These are phyloP conservation scores for Byasa hedistus DNA, from an alignment of 2,888 invertebrate genomes.

Conservation along the genomic window DNA sequence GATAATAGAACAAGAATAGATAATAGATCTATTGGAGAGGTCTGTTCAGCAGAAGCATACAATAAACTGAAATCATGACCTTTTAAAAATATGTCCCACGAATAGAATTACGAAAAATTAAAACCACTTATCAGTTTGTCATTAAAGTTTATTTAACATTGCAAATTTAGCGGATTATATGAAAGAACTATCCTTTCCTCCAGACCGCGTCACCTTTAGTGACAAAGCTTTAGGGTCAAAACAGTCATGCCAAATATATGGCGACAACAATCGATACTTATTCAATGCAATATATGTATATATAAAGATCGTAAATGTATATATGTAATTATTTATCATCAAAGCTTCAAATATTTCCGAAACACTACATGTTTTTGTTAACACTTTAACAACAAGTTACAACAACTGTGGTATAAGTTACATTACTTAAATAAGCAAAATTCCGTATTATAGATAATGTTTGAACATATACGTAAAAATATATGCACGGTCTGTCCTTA, in stretches of 20 bases:
- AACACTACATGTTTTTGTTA: not conserved
- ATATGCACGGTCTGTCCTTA: not conserved
- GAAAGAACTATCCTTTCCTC: constrained; percentile 16
- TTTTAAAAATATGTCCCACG: not conserved
- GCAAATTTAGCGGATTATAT: constrained; percentile 6
- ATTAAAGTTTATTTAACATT: constrained; percentile 20
- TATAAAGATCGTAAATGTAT: not conserved
- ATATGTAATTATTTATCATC: not conserved
- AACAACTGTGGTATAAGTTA: not conserved
- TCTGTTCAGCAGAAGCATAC: too few species aligned
- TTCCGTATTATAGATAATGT: too few species aligned
- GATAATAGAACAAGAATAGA: too few species aligned
- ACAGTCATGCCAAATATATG: not conserved
- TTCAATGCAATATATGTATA: not conserved
- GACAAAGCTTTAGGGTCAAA: not conserved
- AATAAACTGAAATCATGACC: too few species aligned
- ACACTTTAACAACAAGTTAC: not conserved
- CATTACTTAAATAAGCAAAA: too few species aligned
- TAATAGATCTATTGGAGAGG: too few species aligned
- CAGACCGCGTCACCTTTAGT: not conserved
- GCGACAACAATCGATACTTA: not conserved
- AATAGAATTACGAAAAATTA: not conserved
- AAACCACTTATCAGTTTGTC: not conserved
- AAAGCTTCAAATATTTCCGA: not conserved
- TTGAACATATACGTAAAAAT: too few species aligned